Conservation (phyloP, 2,113 vertebrate genomes). For the Ctenomys sociabilis region DNA sequence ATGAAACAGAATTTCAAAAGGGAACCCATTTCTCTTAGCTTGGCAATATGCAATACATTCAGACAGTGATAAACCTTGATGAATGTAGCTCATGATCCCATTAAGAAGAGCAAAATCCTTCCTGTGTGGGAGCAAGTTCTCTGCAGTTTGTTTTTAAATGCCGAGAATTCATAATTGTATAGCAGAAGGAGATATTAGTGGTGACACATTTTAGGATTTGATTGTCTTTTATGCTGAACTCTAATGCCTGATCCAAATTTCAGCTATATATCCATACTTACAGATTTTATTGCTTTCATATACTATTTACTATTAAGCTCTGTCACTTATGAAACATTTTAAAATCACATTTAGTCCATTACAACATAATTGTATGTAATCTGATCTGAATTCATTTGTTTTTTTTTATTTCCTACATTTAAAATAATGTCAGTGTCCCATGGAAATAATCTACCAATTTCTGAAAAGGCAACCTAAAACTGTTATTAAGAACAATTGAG, state of each 20-base stretch:
- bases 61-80: not conserved
- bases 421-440: not conserved
- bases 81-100: not conserved
- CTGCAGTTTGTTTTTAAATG: not conserved
- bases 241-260: not conserved
- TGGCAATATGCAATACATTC: not conserved
- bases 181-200: not conserved
- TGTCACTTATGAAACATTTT: not conserved
- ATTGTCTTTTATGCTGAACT: not conserved
- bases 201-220: not conserved
- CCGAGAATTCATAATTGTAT: not conserved
- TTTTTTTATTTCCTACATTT: not conserved
- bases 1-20: not conserved
- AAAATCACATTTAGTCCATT: not conserved
- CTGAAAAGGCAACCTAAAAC: not conserved
- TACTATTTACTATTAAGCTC: not conserved
- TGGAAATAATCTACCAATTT: not conserved
- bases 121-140: rapidly evolving
- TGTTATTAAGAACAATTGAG: not conserved
- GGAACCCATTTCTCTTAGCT: not conserved
- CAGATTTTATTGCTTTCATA: not conserved
- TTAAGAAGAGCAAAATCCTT: not conserved
- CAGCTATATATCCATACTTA: not conserved
- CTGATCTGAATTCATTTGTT: not conserved
- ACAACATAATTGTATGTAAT: not conserved